Evolutionary conservation across 2,797 vertebrate species (phyloP).

Genomic region (Calcarius lapponicus): DNA sequence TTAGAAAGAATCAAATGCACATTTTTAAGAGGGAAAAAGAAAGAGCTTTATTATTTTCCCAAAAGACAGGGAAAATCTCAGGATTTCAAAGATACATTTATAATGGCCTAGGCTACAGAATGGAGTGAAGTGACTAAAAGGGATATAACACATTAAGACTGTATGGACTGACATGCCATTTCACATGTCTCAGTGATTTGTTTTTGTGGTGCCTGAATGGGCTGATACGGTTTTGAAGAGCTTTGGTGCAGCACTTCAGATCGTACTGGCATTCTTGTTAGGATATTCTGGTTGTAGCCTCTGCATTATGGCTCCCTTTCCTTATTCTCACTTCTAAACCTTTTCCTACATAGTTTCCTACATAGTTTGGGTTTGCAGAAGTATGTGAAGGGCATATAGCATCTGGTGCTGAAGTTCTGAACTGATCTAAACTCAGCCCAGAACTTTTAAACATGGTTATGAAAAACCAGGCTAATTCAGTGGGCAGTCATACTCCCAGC

Average conservation of each 20-base stretch:
- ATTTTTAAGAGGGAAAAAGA: neutral
- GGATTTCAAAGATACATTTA: neutral
- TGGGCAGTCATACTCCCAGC: neutral
- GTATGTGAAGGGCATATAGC: neutral
- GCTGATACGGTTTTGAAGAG: neutral
- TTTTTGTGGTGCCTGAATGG: neutral
- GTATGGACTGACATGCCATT: neutral
- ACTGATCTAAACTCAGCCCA: neutral
- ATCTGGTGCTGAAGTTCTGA: neutral
- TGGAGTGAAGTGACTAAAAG: neutral
- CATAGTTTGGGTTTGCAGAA: neutral
- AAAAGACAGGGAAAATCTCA: neutral
- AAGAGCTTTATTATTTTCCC: neutral
- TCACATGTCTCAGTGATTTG: neutral
- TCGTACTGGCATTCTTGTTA: rapidly evolving
- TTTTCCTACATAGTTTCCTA: neutral
- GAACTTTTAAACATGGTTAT: neutral
- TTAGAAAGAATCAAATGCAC: neutral
- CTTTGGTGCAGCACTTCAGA: neutral
- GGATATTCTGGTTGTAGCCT: rapidly evolving
- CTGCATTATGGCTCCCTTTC: rapidly evolving
- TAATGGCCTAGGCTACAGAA: neutral
- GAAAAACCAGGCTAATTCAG: neutral
- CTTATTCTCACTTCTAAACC: neutral
- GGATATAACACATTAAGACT: neutral